Evolutionary conservation across 2,888 invertebrate genomes (phyloP), one percentile per base, ranked within the genome.

Genomic region (Agrochola lota): DNA sequence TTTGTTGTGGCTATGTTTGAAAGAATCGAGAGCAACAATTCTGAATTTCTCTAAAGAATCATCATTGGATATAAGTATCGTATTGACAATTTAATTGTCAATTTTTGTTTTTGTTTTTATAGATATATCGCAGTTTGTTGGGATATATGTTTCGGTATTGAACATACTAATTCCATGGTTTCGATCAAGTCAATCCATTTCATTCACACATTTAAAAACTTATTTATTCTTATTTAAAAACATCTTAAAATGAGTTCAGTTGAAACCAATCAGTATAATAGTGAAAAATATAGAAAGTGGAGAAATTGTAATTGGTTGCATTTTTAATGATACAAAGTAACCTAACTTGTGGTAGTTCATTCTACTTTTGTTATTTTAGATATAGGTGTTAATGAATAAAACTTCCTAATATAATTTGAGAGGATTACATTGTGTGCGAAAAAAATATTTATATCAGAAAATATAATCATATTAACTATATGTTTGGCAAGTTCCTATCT

Each of bases 231-330:
- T 69, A 35, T 9, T 52, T 52, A n/a, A 67, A 67, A 23, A 63
- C 12, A 43, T 5, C 5, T 12, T 40, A 7, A 40, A 40, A 40
- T 40, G 40, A 7, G 17, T 49, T 49, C 49, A 52, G 52, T 52
- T 52, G 7, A 17, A 49, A 15, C 15, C 15, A 20, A 52, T 26
- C 23, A 55, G 55, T 55, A 30, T 15, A 70, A 70, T 30, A 73
- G 30, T 70, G 23, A 46, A 70, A 55, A 71, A 71, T 43, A 40
- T 26, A 23, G 7, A 12, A 71, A 30, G 8, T 57, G 26, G 71
- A 43, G 26, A 43, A 57, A 17, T 71, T 57, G 72, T 57, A 71
- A 46, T n/a, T 46, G 15, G 46, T 46, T 57, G 43, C 17, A n/a
- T 46, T 73, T 73, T 57, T 57, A 17, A 57, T 55, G 23, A 55